Evolutionary conservation across 2,888 invertebrate genomes (phyloP).

Genomic region (Sceliomorpha sp.): DNA sequence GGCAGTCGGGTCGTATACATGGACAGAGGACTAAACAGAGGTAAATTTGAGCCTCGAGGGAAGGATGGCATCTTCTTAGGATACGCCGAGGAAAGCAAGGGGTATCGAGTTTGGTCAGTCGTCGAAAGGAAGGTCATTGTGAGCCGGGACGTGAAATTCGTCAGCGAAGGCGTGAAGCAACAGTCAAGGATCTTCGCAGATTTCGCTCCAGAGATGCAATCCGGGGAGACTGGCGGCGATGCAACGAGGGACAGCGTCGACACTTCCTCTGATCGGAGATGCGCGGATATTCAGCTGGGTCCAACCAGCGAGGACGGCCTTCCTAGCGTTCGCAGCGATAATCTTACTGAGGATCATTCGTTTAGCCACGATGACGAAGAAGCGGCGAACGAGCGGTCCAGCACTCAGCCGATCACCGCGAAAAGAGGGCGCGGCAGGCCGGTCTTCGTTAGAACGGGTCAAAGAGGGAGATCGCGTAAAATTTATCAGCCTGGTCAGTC

Average conservation of each 20-base stretch:
- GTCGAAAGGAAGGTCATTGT: slow-evolving; percentile 5
- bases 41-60: slow-evolving; percentile 7
- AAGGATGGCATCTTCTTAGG: slow-evolving; percentile 6
- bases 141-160: slow-evolving; percentile 14
- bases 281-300: background rate
- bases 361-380: too few species aligned
- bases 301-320: background rate
- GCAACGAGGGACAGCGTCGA: background rate
- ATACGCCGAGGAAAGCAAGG: slow-evolving; percentile 1
- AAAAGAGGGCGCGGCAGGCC: slow-evolving; percentile 13
- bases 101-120: slow-evolving; percentile 8
- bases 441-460: slow-evolving; percentile 5
- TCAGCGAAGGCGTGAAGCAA: background rate
- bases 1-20: slow-evolving; percentile 5
- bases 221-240: background rate
- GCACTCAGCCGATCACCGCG: background rate
- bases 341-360: too few species aligned
- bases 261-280: background rate
- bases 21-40: background rate
- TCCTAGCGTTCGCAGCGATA: background rate
- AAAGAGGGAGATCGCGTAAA: slow-evolving; percentile 19
- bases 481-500: background rate
- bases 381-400: background rate
- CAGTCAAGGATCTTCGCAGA: background rate
- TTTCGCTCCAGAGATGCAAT: background rate